Evolutionary conservation across 2,113 vertebrate species (phyloP).

Genomic region (Ceyx melanurus): DNA sequence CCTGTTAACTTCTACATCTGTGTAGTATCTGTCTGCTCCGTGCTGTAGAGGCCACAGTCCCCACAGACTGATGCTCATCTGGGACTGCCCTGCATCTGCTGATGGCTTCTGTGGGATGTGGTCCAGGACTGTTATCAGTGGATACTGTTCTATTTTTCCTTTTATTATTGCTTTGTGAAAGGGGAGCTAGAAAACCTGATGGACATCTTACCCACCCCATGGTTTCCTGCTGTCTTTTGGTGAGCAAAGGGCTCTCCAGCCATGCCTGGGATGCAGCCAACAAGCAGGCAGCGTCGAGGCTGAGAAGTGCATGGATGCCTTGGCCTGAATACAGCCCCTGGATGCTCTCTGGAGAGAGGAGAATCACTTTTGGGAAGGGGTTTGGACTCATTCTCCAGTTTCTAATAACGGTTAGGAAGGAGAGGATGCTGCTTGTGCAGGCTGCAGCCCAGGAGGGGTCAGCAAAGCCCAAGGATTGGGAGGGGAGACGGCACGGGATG

Average conservation of each 20-base stretch:
- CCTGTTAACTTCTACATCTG: neutral
- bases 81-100: neutral
- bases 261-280: neutral
- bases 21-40: rapidly evolving
- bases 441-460: slow-evolving; percentile 36
- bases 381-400: neutral
- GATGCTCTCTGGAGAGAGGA: neutral
- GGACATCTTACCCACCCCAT: rapidly evolving
- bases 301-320: neutral
- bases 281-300: neutral
- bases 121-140: neutral
- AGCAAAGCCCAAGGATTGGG: slow-evolving; percentile 32
- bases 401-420: neutral
- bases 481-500: neutral
- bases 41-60: rapidly evolving
- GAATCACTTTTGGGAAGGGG: rapidly evolving
- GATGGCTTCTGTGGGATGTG: neutral
- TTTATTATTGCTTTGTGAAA: neutral
- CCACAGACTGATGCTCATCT: neutral
- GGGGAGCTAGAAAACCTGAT: neutral
- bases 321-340: neutral
- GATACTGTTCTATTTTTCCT: neutral
- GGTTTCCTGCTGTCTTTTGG: neutral
- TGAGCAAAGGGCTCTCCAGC: neutral
- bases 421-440: neutral